Conservation (phyloP, 2,888 invertebrate genomes). For the Agriotes lineatus region DNA sequence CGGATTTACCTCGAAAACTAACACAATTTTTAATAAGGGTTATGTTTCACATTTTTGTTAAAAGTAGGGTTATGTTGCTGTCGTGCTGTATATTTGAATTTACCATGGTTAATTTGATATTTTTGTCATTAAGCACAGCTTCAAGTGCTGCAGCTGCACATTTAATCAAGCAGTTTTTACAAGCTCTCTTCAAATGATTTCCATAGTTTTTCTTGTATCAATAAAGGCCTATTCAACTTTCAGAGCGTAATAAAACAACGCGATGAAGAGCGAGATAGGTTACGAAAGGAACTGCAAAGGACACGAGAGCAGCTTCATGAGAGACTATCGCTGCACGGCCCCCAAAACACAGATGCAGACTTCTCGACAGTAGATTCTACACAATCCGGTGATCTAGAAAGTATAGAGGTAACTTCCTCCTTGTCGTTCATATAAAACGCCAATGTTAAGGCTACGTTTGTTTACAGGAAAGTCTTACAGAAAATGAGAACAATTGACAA, state of each 20-base stretch:
- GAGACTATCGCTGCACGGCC: conserved; percentile 65
- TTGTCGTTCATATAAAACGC: not conserved
- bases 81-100: too few species aligned
- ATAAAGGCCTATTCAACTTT: too few species aligned
- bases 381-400: conserved; percentile 58
- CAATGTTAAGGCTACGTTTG: not conserved
- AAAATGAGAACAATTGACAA: conserved; percentile 50
- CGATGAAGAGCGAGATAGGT: conserved; percentile 80
- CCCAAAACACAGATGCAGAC: conserved; percentile 50
- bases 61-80: too few species aligned
- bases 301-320: conserved; percentile 80
- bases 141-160: too few species aligned
- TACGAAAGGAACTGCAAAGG: conserved; percentile 79
- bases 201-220: too few species aligned
- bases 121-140: too few species aligned
- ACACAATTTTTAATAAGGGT: too few species aligned
- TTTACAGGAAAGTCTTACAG: conserved; percentile 58
- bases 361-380: conserved; percentile 48
- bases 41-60: too few species aligned
- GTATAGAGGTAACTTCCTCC: conserved; percentile 56
- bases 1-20: too few species aligned
- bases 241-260: conserved; percentile 81
- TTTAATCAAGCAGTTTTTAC: too few species aligned
- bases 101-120: too few species aligned
- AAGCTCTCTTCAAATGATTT: too few species aligned